phyloP scores from a whole-genome alignment of 2,888 invertebrate genomes.

The Shargacucullia verbasci region DNA sequence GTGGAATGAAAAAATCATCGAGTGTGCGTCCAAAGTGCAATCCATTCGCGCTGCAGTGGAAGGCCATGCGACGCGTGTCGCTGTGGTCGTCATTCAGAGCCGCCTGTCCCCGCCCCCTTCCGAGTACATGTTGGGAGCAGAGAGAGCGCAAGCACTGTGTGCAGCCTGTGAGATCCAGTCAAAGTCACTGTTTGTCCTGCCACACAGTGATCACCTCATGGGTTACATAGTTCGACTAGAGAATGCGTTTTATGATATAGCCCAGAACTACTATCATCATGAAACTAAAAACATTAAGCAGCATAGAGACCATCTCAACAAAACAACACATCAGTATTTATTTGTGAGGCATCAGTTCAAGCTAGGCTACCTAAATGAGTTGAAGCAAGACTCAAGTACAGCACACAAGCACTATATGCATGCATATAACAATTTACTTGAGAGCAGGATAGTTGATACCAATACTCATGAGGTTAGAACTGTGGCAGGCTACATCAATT shows the following conservation, averaged over 20 bases:
- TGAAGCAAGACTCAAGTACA: slow-evolving; percentile 96
- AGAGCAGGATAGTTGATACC: slow-evolving; percentile 96
- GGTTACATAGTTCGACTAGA: slow-evolving; percentile 94
- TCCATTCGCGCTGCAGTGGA: slow-evolving; percentile 93
- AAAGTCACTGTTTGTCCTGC: slow-evolving; percentile 97
- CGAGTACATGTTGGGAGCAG: slow-evolving; percentile 95
- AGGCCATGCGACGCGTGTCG: slow-evolving; percentile 93
- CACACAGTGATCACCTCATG: slow-evolving; percentile 96
- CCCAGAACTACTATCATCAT: slow-evolving; percentile 97
- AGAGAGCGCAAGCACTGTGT: slow-evolving; percentile 97
- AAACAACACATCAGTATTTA: slow-evolving; percentile 96
- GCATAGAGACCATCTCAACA: slow-evolving; percentile 97
- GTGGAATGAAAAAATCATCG: slow-evolving; percentile 98
- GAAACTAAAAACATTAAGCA: slow-evolving; percentile 96
- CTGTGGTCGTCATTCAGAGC: slow-evolving; percentile 97
- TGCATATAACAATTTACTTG: slow-evolving; percentile 96
- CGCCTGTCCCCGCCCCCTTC: slow-evolving; percentile 93
- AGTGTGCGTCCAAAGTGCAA: slow-evolving; percentile 97
- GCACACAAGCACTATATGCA: slow-evolving; percentile 96
- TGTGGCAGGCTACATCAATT: slow-evolving; percentile 98
- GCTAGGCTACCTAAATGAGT: slow-evolving; percentile 97
- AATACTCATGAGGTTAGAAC: slow-evolving; percentile 98
- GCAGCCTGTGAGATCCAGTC: slow-evolving; percentile 97
- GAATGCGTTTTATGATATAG: slow-evolving; percentile 97
- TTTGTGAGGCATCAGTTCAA: slow-evolving; percentile 99